These are phyloP conservation scores for Dendrolimus kikuchii DNA, from an alignment of 1,140 invertebrate species.

Conservation along the genomic window DNA sequence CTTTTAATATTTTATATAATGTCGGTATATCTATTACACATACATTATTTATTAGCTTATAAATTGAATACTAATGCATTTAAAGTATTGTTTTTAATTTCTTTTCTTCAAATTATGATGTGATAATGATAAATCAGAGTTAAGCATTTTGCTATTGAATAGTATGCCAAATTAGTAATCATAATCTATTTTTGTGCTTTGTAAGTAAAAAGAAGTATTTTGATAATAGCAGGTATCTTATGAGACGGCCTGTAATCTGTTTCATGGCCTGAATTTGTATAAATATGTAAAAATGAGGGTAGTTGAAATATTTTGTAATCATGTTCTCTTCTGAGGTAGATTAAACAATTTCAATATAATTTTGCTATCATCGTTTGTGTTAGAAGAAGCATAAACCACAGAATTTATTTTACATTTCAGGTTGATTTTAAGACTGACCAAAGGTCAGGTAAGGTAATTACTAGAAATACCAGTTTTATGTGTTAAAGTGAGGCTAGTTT, in stretches of 20 bases:
- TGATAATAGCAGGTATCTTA: slow-evolving; percentile 12
- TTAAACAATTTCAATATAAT: too few species aligned
- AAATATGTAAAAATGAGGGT: too few species aligned
- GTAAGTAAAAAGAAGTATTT: slow-evolving; percentile 17
- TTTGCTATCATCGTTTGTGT: too few species aligned
- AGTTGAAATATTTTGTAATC: slow-evolving; percentile 7
- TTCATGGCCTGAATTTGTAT: slow-evolving; percentile 10
- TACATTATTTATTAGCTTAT: slow-evolving; percentile 8
- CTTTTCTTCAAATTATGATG: too few species aligned
- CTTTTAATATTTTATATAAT: too few species aligned
- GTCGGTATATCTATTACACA: neutral
- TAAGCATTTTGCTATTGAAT: slow-evolving; percentile 1
- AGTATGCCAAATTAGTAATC: slow-evolving; percentile 19
- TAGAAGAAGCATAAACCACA: too few species aligned
- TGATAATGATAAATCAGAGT: too few species aligned
- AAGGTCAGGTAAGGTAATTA: too few species aligned
- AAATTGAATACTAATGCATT: slow-evolving; percentile 7
- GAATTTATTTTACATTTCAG: too few species aligned
- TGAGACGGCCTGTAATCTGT: slow-evolving; percentile 11
- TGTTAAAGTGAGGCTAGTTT: too few species aligned
- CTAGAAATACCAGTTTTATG: too few species aligned
- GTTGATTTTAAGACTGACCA: too few species aligned
- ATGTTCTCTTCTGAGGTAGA: neutral
- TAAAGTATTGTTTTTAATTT: slow-evolving; percentile 1
- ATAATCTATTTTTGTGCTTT: slow-evolving; percentile 18